Base-by-base conservation (phyloP, 2,888 invertebrate species). In the Perdita meconis region DNA sequence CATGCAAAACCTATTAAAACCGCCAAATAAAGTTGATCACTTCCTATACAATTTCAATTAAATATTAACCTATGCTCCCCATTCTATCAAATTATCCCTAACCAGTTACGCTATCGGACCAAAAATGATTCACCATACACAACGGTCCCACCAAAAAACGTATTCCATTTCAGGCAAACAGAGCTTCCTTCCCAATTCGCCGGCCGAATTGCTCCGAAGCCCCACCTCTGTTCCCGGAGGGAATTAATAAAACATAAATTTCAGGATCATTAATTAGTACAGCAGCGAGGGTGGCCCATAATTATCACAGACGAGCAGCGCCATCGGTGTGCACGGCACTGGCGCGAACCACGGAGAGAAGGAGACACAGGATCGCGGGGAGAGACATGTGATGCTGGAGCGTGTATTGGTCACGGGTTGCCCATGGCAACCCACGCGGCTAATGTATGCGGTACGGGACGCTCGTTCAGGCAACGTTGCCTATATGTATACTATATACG, bases 401-500 rank as follows among this genome's bases (percentile, higher is more conserved):
- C 78, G 82, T 80, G 87, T 79, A 88, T 89, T 84, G 89, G 88
- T 89, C 83, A 89, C 74, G 86, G 79, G 91, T 91, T 90, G 90
- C 90, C 90, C 87, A 77, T 90, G 86, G 90, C 90, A 91, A 91
- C 91, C 88, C 88, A 88, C 87, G 86, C 87, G 86, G 81, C 84
- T 81, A 83, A 82, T 82, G 80, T 80, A 81, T 81, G 80, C 86
- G 73, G 44, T 30, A 68, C 70, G 68, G 67, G 50, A 71, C 74
- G 68, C 77, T 80, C 86, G 78, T 81, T 84, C 80, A 82, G 77
- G 60, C 66, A 59, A 71, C 55, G 63, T 68, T 59, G 67, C 8
- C 44, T 57, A 59, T 68, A 64, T 56, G 65, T 42, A 47, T 38
- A 42, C 50, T 56, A 68, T 42, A 47, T 38, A 42, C 50, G 40